Base-by-base conservation (phyloP, 2,888 invertebrate species). In the Pecten maximus region DNA sequence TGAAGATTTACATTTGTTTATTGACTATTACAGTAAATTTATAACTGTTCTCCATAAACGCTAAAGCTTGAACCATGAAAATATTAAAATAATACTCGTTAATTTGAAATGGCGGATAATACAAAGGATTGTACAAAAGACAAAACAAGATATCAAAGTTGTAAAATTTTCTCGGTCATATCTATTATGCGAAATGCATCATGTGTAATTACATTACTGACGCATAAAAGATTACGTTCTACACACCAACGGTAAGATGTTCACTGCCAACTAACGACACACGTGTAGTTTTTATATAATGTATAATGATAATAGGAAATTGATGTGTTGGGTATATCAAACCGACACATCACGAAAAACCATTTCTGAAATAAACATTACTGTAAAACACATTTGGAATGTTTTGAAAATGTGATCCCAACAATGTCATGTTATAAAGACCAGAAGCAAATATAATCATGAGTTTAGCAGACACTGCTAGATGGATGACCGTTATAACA, bases 341-440 rank as follows among this genome's bases (percentile, higher is more conserved):
- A 35, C 74, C 28, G 28, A 28, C 2, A 28, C 35, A 74, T 74
- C 2, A 35, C 35, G 74, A 35, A 35, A 74, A 74, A 35, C 8
- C 74, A 74, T 74, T 74, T 35, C 74, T 74, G 74, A 74, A 23
- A 74, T 74, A 35, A 28, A 28, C 74, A 74, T 74, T 74, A 74
- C 74, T 35, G 35, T 35, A 74, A 74, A 74, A 74, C 23, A 16
- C 74, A 74, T 74, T 74, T 6, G 10, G 50, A 16, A 28, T 35
- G 12, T 23, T 28, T 74, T 28, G 74, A 60, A 60, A 60, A 60
- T 44, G 4, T 6, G 60, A 60, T 60, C 35, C 74, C 0, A 28
- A 74, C 35, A 74, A 35, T 74, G 28, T 8, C 35, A 15, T 15
- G 28, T 35, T 74, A 16, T 74, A 28, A 35, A 74, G 74, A 74